A percentile compares a stretch with the other conserved stretches of the same genome.
Conservation (phyloP, 2,888 invertebrate genomes). For the Cosmopolites sordidus region DNA sequence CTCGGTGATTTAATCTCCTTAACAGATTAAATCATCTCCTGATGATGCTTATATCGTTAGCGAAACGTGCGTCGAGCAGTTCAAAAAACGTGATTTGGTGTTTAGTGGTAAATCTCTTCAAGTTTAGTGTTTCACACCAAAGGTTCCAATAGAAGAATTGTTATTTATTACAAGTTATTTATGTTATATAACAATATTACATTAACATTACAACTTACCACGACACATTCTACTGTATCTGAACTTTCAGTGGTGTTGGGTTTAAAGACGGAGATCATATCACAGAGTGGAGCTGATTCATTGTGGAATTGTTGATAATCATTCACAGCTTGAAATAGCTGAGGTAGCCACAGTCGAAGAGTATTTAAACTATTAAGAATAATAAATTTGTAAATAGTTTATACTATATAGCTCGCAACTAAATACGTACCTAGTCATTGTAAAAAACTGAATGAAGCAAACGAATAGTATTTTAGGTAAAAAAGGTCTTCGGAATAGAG, state of each 20-base stretch:
- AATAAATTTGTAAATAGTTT: conserved; percentile 2
- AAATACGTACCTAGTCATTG: conserved; percentile 59
- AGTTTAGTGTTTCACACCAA: no score
- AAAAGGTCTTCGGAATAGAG: conserved; percentile 62
- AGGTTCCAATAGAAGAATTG: no score
- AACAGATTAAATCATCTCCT: no score
- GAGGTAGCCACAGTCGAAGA: conserved; percentile 80
- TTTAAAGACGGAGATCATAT: conserved; percentile 49
- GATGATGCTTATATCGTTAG: no score
- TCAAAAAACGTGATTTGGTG: no score
- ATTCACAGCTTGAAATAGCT: conserved; percentile 69
- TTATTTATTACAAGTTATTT: no score
- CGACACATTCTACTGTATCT: conserved; percentile 24
- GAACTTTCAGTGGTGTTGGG: conserved; percentile 3
- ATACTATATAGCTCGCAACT: neutral
- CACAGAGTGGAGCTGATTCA: conserved; percentile 45
- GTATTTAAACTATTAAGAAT: conserved; percentile 59
- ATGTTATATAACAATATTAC: no score
- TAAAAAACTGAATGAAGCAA: conserved; percentile 61
- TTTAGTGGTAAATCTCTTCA: no score
- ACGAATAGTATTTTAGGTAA: conserved; percentile 58
- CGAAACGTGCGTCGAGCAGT: no score
- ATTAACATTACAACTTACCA: conserved; percentile 20
- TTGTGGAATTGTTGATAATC: conserved; percentile 39
- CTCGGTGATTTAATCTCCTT: no score